phyloP scores from a whole-genome alignment of 1,140 invertebrate species.

The Ericerus pela region DNA sequence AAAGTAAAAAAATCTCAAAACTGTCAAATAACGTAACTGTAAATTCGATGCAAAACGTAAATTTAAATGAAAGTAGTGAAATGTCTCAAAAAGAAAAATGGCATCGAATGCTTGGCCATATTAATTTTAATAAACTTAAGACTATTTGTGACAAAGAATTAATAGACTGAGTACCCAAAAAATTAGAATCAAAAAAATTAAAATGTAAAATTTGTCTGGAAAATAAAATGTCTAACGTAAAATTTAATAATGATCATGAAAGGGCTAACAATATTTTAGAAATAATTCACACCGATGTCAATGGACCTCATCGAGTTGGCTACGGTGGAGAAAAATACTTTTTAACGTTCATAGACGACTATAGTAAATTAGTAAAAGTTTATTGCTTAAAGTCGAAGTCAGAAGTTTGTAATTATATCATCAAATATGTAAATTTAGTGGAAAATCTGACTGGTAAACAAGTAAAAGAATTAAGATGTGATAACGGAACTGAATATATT shows the following conservation, averaged over 20 bases:
- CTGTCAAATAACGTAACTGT: background rate
- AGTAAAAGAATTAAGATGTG: conserved; percentile 14
- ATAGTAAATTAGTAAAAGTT: conserved; percentile 22
- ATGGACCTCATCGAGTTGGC: conserved; percentile 16
- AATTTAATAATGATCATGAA: conserved; percentile 15
- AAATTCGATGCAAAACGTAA: background rate
- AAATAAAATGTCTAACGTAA: conserved; percentile 19
- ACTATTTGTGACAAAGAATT: conserved; percentile 12
- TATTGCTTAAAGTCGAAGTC: conserved; percentile 21
- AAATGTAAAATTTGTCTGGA: conserved; percentile 20
- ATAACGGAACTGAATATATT: conserved; percentile 18
- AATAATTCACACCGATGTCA: conserved; percentile 24
- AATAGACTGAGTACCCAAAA: background rate
- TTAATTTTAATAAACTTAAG: conserved; percentile 21
- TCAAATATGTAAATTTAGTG: conserved; percentile 18
- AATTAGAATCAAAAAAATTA: background rate
- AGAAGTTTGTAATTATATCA: conserved; percentile 19
- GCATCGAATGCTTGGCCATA: conserved; percentile 20
- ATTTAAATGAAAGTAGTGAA: background rate
- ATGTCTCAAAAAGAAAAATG: conserved; percentile 9
- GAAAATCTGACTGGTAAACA: conserved; percentile 3
- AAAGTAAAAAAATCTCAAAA: background rate
- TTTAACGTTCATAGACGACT: conserved; percentile 26
- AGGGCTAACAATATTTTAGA: conserved; percentile 19
- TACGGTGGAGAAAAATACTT: conserved; percentile 23